Evolutionary conservation across 2,797 vertebrate species (phyloP).

Genomic region (Lophius americanus): DNA sequence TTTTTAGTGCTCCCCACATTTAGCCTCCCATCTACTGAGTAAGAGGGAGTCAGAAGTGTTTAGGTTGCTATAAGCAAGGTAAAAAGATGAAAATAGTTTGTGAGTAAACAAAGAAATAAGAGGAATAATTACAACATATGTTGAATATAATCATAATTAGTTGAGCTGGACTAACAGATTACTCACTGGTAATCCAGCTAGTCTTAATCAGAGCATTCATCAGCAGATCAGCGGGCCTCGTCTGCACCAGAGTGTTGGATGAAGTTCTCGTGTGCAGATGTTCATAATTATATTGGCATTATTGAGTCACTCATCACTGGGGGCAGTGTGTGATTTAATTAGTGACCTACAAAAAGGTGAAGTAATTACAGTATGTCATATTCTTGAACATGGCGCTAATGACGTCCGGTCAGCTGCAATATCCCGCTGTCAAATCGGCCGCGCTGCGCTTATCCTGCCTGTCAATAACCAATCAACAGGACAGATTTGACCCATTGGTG

Average conservation of each 20-base stretch:
- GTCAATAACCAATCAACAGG: conserved; percentile 88
- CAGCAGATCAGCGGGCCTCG: conserved; percentile 29
- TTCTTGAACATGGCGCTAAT: conserved; percentile 89
- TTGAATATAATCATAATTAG: background rate
- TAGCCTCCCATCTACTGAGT: too few relatives aligned
- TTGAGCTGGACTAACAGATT: too few relatives aligned
- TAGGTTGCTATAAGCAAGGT: too few relatives aligned
- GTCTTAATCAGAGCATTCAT: conserved; percentile 51
- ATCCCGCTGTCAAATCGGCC: conserved; percentile 84
- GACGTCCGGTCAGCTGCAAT: conserved; percentile 86
- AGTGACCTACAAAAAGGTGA: conserved; percentile 89
- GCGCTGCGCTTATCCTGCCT: conserved; percentile 69
- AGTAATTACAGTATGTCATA: conserved; percentile 92
- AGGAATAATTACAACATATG: too few relatives aligned
- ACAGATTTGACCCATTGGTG: conserved; percentile 57
- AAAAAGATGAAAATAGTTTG: too few relatives aligned
- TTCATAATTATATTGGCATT: conserved; percentile 89
- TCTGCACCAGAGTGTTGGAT: conserved; percentile 31
- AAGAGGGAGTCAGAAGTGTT: too few relatives aligned
- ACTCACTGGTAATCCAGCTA: background rate
- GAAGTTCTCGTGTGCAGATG: conserved; percentile 73
- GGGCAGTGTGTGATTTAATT: conserved; percentile 90
- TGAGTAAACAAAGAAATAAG: too few relatives aligned
- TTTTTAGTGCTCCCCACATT: too few relatives aligned
- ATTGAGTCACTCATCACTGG: conserved; percentile 84